Evolutionary conservation across 2,113 vertebrate genomes (phyloP).

Genomic region (Brachirus orientalis): DNA sequence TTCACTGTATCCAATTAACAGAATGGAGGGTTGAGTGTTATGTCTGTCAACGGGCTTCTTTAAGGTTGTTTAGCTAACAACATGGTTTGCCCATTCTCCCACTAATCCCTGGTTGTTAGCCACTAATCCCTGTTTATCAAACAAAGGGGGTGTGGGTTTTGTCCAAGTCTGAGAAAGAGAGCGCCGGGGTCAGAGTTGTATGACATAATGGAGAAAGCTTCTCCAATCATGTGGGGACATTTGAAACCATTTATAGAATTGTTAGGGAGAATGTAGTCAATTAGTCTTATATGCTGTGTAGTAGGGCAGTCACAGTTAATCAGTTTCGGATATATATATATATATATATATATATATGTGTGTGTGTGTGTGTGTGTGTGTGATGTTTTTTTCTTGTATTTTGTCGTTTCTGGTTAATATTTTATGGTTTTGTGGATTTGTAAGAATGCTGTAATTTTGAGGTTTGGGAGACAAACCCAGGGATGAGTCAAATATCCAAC

Average conservation of each 20-base stretch:
- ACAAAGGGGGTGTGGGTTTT: slow-evolving; percentile 13
- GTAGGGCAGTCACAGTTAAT: neutral
- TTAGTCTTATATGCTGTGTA: neutral
- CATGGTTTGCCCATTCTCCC: slow-evolving; percentile 38
- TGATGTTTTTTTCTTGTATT: no score
- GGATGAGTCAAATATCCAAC: no score
- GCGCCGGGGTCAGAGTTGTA: slow-evolving; percentile 12
- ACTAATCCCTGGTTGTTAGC: slow-evolving; percentile 66
- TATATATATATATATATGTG: no score
- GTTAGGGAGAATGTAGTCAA: neutral
- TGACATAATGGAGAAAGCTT: slow-evolving; percentile 56
- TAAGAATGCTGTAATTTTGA: no score
- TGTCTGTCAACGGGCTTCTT: slow-evolving; percentile 62
- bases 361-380: no score
- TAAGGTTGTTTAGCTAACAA: slow-evolving; percentile 51
- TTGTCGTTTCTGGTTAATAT: no score
- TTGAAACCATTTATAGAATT: slow-evolving; percentile 36
- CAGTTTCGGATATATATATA: no score
- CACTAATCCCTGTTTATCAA: slow-evolving; percentile 73
- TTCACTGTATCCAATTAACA: slow-evolving; percentile 46
- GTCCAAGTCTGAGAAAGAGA: slow-evolving; percentile 40
- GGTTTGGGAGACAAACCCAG: no score
- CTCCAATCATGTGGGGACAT: slow-evolving; percentile 11
- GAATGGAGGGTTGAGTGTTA: slow-evolving; percentile 19
- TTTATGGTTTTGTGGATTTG: no score